Percentiles rank a stretch among this genome's conserved stretches.
Evolutionary conservation across 2,888 invertebrate genomes (phyloP).

Genomic region (Lathronympha strigana): DNA sequence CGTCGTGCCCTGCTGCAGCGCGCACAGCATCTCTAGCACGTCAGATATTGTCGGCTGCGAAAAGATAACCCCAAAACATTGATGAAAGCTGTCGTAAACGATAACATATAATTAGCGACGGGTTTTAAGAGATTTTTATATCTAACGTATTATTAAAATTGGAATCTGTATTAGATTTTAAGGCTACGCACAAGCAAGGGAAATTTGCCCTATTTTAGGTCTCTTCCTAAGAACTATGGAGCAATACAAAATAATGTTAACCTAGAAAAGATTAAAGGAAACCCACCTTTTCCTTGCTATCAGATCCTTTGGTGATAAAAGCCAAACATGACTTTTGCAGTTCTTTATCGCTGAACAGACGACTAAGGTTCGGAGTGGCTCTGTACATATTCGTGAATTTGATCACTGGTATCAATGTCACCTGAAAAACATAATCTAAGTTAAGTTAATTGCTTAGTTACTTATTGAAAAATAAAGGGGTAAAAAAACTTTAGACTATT

Average conservation of each 20-base stretch:
- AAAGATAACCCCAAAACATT: background rate
- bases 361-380: slow-evolving; percentile 89
- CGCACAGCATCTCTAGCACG: slow-evolving; percentile 66
- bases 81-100: too few relatives aligned
- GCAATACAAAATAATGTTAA: too few relatives aligned
- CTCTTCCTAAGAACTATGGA: too few relatives aligned
- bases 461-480: background rate
- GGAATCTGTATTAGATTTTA: too few relatives aligned
- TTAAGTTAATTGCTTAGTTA: background rate
- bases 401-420: slow-evolving; percentile 90
- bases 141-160: too few relatives aligned
- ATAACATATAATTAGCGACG: too few relatives aligned
- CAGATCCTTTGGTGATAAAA: slow-evolving; percentile 68
- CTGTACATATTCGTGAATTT: slow-evolving; percentile 95
- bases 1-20: slow-evolving; percentile 75
- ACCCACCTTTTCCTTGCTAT: slow-evolving; percentile 63
- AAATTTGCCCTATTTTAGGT: too few relatives aligned
- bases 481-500: too few relatives aligned
- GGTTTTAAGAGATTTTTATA: too few relatives aligned
- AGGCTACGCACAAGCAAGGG: too few relatives aligned
- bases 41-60: slow-evolving; percentile 62
- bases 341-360: slow-evolving; percentile 86
- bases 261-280: background rate
- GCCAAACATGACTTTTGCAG: slow-evolving; percentile 89
- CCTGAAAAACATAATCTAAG: slow-evolving; percentile 59